These are phyloP conservation scores for Phymatocera aterrima DNA, from an alignment of 2,888 invertebrate species.

Conservation along the genomic window DNA sequence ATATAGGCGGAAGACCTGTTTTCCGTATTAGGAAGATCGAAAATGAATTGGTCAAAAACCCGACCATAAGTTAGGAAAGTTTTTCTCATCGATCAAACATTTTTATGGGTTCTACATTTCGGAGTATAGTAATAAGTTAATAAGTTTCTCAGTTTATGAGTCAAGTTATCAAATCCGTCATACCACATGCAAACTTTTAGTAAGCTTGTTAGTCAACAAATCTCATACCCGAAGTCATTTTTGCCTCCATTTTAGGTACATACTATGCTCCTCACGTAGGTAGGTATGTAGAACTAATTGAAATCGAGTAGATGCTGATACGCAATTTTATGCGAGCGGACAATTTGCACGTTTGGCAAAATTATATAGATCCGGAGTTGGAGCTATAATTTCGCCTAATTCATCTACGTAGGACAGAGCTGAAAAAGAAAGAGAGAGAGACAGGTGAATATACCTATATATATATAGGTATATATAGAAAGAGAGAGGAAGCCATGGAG, in stretches of 20 bases:
- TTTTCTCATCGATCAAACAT: conserved; percentile 27
- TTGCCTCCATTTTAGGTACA: background rate
- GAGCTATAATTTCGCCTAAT: background rate
- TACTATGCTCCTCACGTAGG: too few relatives aligned
- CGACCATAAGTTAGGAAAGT: conserved; percentile 9
- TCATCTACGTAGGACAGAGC: background rate
- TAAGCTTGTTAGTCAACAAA: background rate
- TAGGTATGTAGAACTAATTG: too few relatives aligned
- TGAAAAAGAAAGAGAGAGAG: background rate
- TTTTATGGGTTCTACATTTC: background rate
- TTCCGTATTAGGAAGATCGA: background rate
- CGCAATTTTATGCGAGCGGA: background rate
- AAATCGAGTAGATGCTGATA: too few relatives aligned
- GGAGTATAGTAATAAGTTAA: too few relatives aligned
- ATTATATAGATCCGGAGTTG: background rate
- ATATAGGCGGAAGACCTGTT: background rate
- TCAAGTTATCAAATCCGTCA: background rate
- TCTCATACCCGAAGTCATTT: background rate
- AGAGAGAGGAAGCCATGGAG: background rate
- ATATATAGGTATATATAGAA: background rate
- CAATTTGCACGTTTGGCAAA: background rate
- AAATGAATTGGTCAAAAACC: background rate
- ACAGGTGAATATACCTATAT: background rate
- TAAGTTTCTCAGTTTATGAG: background rate
- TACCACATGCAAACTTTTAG: background rate